These are phyloP conservation scores for Timema podura DNA, from an alignment of 2,888 invertebrate species.

Conservation along the genomic window DNA sequence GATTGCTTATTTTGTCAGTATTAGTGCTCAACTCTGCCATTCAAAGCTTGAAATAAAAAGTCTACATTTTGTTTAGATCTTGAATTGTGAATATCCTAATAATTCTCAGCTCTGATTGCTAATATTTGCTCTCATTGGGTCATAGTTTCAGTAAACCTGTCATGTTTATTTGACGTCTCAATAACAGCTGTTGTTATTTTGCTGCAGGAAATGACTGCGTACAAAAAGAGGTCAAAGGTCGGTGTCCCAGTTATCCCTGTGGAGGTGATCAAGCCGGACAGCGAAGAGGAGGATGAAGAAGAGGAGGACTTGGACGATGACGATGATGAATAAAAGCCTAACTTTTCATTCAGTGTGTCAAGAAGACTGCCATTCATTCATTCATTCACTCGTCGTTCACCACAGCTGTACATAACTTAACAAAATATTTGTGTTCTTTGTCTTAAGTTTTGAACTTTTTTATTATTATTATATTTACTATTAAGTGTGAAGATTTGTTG, in stretches of 20 bases:
- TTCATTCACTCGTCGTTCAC: constrained; percentile 11
- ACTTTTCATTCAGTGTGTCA: constrained; percentile 12
- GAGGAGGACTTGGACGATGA: constrained; percentile 59
- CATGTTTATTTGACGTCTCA: background rate
- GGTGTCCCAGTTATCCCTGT: constrained; percentile 41
- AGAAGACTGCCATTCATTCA: too few species aligned
- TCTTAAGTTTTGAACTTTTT: constrained; percentile 26
- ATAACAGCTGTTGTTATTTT: background rate
- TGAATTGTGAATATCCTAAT: background rate
- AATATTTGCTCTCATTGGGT: background rate
- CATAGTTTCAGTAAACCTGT: background rate
- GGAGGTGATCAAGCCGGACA: constrained; percentile 42
- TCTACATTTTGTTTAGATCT: background rate
- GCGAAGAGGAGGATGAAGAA: constrained; percentile 51
- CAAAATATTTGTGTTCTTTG: constrained; percentile 20
- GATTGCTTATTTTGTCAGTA: background rate
- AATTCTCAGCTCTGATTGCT: background rate
- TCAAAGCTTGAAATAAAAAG: too few species aligned
- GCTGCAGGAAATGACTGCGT: constrained; percentile 77
- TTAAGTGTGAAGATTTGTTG: constrained; percentile 4
- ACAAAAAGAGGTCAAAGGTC: constrained; percentile 66
- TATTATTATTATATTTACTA: constrained; percentile 28
- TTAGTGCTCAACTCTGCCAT: background rate
- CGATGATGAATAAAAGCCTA: constrained; percentile 48
- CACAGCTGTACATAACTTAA: constrained; percentile 21